Evolutionary conservation across 1,140 invertebrate species (phyloP).

Genomic region (Agraylea sexmaculata): DNA sequence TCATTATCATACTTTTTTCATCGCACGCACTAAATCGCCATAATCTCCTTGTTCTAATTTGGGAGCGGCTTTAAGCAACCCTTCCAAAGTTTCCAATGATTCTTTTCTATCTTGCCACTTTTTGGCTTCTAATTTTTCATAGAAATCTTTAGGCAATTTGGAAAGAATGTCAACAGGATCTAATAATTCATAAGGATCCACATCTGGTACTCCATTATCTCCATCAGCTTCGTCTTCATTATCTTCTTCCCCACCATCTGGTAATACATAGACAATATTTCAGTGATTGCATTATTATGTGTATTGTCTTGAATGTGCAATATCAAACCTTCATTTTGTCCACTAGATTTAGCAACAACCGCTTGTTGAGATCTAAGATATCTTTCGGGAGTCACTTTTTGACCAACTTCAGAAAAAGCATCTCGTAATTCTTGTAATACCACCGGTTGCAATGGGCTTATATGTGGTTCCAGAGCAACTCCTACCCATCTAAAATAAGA

Average conservation of each 20-base stretch:
- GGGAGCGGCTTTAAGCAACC: conserved; percentile 64
- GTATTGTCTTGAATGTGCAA: background rate
- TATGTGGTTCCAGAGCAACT: conserved; percentile 72
- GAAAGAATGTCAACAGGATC: conserved; percentile 87
- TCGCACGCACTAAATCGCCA: conserved; percentile 70
- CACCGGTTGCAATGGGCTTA: conserved; percentile 76
- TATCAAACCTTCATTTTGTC: conserved; percentile 20
- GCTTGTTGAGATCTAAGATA: conserved; percentile 82
- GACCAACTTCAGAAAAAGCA: conserved; percentile 69
- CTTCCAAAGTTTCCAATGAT: conserved; percentile 69
- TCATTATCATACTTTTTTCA: conserved; percentile 60
- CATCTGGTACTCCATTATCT: conserved; percentile 49
- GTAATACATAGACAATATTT: conserved; percentile 10
- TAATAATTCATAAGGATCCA: conserved; percentile 85
- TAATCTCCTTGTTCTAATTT: conserved; percentile 89
- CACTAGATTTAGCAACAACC: conserved; percentile 22
- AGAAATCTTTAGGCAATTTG: conserved; percentile 91
- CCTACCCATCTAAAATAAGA: conserved; percentile 64
- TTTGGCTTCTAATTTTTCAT: conserved; percentile 88
- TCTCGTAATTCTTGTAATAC: conserved; percentile 79
- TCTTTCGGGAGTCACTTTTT: conserved; percentile 61
- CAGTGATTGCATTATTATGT: conserved; percentile 5
- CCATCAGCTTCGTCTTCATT: conserved; percentile 45
- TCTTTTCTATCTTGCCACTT: conserved; percentile 98
- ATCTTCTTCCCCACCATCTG: conserved; percentile 26